phyloP scores from a whole-genome alignment of 2,797 vertebrate species.

The Antrozous pallidus region DNA sequence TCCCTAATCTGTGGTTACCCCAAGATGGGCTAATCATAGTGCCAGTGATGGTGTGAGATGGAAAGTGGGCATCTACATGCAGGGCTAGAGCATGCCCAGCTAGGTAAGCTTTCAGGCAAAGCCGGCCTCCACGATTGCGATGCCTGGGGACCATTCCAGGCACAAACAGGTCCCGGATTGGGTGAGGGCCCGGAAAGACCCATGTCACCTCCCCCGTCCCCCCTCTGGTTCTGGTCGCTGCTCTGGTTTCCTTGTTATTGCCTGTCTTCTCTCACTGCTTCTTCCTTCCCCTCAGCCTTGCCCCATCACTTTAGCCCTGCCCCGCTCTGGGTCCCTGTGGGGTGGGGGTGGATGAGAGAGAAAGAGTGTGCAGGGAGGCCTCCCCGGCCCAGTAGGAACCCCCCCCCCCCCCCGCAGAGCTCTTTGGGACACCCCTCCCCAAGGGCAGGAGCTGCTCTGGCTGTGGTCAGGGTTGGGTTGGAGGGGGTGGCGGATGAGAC shows the following conservation, averaged over 20 bases:
- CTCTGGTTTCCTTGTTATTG: not conserved
- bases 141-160: not conserved
- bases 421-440: too few relatives aligned
- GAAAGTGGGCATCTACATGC: fast-evolving
- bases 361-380: not conserved
- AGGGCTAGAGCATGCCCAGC: not conserved
- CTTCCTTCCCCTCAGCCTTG: not conserved
- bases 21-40: not conserved
- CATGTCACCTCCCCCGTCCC: fast-evolving
- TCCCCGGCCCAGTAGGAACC: not conserved
- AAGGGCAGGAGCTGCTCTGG: not conserved
- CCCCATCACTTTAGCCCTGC: not conserved
- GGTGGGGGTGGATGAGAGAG: not conserved
- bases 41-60: fast-evolving
- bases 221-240: not conserved
- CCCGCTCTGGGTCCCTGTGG: not conserved
- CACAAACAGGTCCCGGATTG: not conserved
- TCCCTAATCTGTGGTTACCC: not conserved
- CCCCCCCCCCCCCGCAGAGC: too few relatives aligned
- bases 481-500: not conserved
- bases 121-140: too few relatives aligned
- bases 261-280: not conserved
- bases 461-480: not conserved
- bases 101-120: too few relatives aligned
- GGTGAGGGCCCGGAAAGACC: not conserved